Evolutionary conservation across 2,797 vertebrate species (phyloP), one percentile per base, ranked within the genome.

Genomic region (Gambusia yucatana): DNA sequence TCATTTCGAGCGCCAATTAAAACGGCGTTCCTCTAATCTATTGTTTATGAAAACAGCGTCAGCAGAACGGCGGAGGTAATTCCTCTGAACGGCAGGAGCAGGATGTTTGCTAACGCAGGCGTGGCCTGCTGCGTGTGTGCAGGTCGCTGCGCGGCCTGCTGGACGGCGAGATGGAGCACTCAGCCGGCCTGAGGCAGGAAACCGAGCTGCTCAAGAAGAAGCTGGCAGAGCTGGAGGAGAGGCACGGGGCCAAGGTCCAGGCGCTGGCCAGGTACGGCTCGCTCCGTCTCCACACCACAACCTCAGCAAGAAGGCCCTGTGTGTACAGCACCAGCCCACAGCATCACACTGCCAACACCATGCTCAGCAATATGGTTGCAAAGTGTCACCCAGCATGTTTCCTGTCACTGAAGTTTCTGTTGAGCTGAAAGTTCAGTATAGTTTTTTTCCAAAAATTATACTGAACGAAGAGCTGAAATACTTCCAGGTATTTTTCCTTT

Each of bases 131-230:
- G 25, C 14, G 1, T 81, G 50, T 87, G 44, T 82, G 22, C 93
- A 99, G 98, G 88, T 99, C 98, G 5, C 96, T 99, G 72, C 95
- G 98, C 75, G 96, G 95, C 81, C 96, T 99, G 81, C 94, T 99
- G 75, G 98, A 99, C 0, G 97, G 97, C 4, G 98, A 99, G 95
- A 99, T 99, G 98, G 98, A 99, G 82, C 98, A 98, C 89, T 99
- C 98, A 0, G 97, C 98, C 0, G 96, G 91, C 0, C 96, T 99
- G 63, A 96, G 98, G 86, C 97, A 98, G 86, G 98, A 99, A 84
- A 91, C 97, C 0, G 97, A 99, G 80, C 84, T 89, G 89, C 94
- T 97, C 93, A 97, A 96, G 77, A 97, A 90, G 95, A 97, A 96
- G 82, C 90, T 94, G 86, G 92, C 96, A 0, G 98, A 99, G 72